Base-by-base conservation (phyloP, 2,797 vertebrate genomes). In the Sitta carolinensis region DNA sequence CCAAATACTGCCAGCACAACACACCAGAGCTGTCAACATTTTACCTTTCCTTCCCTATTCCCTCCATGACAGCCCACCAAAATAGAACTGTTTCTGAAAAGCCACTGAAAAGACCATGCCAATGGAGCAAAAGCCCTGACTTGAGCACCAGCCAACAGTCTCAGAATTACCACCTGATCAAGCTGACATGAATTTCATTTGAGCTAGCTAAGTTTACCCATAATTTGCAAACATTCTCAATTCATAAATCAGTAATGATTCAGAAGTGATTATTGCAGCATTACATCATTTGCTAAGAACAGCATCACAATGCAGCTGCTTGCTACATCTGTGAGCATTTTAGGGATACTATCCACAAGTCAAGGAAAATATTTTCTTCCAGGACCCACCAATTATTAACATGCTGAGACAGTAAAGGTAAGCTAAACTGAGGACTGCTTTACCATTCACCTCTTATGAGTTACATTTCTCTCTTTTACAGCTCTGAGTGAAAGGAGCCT, bases 251-350 rank as follows among this genome's bases (percentile, higher is more conserved):
- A 94, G 87, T 83, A 90, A 91, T 4, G 8, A 87, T 92, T 84
- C 92, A 95, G 76, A 95, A 95, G 59, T 80, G n/a, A 84, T 94
- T 93, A 88, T 79, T 92, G 83, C 61, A 10, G 25, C 63, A 89
- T 89, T 95, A 95, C 89, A 90, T 84, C 32, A 90, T 54, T 76
- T 91, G 95, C 79, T 85, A 87, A 93, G 86, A 97, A 89, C 58
- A 69, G 62, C 62, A 88, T 94, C 93, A 84, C 83, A 88, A 90
- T 63, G 85, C 91, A 96, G 87, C 92, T 96, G 85, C 87, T 90
- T 85, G 76, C 79, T 68, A 88, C 80, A 94, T 81, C 89, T 96
- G 85, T 42, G 57, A 84, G 18, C 40, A 70, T 86, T 95, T 94
- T 80, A 55, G 74, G 70, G 64, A 69, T 88, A 85, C 55, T 84